phyloP scores from a whole-genome alignment of 2,797 vertebrate species.

The Lacerta agilis region DNA sequence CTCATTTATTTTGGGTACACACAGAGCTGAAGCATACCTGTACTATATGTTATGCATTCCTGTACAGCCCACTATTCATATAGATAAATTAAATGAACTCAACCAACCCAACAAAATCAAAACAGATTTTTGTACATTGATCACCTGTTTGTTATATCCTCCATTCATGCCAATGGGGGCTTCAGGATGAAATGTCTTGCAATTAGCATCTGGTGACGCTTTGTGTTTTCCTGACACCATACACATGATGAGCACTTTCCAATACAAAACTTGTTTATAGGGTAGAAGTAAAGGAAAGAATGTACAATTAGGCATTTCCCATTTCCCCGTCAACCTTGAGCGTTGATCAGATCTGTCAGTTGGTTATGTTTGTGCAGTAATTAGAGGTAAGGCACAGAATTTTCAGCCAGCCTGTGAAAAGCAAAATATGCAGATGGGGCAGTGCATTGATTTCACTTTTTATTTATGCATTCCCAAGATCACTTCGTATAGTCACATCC shows the following conservation, averaged over 20 bases:
- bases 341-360: background rate
- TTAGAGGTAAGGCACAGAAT: background rate
- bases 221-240: background rate
- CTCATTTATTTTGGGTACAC: too few relatives aligned
- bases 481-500: background rate
- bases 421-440: background rate
- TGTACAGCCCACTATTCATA: background rate
- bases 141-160: background rate
- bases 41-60: background rate
- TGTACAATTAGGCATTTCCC: background rate
- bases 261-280: background rate
- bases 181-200: too few relatives aligned
- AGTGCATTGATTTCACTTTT: background rate
- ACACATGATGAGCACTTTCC: background rate
- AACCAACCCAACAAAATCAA: background rate
- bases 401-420: background rate
- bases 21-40: too few relatives aligned
- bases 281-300: background rate
- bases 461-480: background rate
- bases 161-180: background rate
- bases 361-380: background rate
- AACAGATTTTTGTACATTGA: background rate
- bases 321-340: background rate
- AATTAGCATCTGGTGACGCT: background rate
- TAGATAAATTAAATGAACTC: too few relatives aligned